Conservation (phyloP, 2,888 invertebrate species). For the Stenolophus ochropezus region DNA sequence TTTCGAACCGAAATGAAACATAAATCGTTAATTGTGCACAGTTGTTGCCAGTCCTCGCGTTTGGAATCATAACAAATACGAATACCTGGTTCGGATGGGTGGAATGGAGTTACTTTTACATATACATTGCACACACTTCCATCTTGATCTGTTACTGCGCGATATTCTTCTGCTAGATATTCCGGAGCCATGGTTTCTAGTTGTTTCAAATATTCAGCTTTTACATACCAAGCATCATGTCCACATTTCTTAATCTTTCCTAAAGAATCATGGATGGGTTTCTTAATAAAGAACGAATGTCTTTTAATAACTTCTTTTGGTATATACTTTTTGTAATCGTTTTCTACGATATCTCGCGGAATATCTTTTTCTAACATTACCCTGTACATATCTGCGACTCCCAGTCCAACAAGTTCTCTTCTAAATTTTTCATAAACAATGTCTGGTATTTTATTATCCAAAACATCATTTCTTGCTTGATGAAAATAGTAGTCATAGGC, state of each 20-base stretch:
- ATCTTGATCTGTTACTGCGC: conserved; percentile 80
- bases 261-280: conserved; percentile 82
- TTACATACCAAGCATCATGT: conserved; percentile 82
- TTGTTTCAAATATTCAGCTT: conserved; percentile 87
- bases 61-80: conserved; percentile 78
- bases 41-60: conserved; percentile 81
- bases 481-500: conserved; percentile 91
- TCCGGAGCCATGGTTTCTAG: conserved; percentile 87
- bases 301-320: conserved; percentile 85
- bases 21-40: conserved; percentile 89
- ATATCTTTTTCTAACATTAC: conserved; percentile 86
- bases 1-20: conserved; percentile 86
- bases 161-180: conserved; percentile 86
- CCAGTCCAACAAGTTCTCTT: conserved; percentile 87
- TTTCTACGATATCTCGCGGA: conserved; percentile 81
- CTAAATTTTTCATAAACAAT: conserved; percentile 86
- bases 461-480: conserved; percentile 88
- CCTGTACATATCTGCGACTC: conserved; percentile 91
- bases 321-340: conserved; percentile 88
- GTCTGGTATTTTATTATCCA: conserved; percentile 86
- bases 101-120: conserved; percentile 80
- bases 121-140: conserved; percentile 82
- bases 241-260: conserved; percentile 76
- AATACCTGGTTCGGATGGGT: conserved; percentile 80
- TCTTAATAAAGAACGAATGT: conserved; percentile 85